Base-by-base conservation (phyloP, 2,113 vertebrate genomes). In the Corydoras maculifer region DNA sequence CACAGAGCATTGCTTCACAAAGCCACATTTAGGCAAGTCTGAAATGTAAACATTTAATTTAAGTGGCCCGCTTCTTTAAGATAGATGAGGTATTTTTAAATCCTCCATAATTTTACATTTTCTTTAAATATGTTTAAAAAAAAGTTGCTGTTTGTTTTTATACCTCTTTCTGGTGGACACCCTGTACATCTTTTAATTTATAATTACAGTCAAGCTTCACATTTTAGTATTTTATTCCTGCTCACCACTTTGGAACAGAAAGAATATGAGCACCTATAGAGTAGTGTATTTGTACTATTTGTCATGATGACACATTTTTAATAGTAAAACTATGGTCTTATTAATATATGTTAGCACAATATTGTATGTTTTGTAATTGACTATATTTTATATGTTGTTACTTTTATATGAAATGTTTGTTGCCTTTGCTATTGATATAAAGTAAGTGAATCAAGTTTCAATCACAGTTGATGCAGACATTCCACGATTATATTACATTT, bases 341-440 rank as follows among this genome's bases (percentile, higher is more conserved):
- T 85, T 93, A 91, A 92, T 91, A 92, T 90, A 86, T 93, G 92
- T 89, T 95, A 93, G 90, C 91, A 88, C 91, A 92, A 25, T 92
- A 94, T 88, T 91, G 90, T 93, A 91, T 89, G 73, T 77, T 77
- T 86, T 43, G 35, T 43, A 43, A 43, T 77, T 83, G 84, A 87
- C 86, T 90, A 83, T 91, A 82, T 90, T 91, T 82, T 86, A 87
- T 91, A 87, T 92, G 91, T 93, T 93, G 94, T 94, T 87, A 91
- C 91, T 91, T 25, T 89, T 89, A 84, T 88, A 88, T 89, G 82
- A 76, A 85, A 88, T 86, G 75, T 43, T 91, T 91, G 88, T 88
- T 83, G 83, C 68, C 75, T 80, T 78, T 85, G 66, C 82, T 85
- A 81, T 75, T 76, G 67, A 83, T 83, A 74, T 71, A 69, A 82